A percentile compares a stretch with the other conserved stretches of the same genome.
These are phyloP conservation scores for Bergia puertoricense DNA, from an alignment of 92 coral and sea anemone species.

Conservation along the genomic window DNA sequence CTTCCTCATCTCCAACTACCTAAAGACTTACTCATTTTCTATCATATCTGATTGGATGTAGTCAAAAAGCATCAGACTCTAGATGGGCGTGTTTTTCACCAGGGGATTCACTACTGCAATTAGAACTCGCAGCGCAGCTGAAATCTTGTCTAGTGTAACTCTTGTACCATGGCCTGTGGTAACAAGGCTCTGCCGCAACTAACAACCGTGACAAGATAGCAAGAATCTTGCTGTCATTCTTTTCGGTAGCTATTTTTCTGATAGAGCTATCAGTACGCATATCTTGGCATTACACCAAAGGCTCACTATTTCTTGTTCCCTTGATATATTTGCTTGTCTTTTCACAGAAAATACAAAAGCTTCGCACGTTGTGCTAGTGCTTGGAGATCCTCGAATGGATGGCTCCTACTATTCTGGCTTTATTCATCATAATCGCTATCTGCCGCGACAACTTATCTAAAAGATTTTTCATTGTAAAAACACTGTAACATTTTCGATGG, in stretches of 20 bases:
- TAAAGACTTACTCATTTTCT: slow-evolving; percentile 25
- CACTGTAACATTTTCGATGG: slow-evolving; percentile 62
- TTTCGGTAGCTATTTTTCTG: slow-evolving; percentile 45
- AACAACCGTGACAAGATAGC: slow-evolving; percentile 57
- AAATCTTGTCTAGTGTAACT: slow-evolving; percentile 50
- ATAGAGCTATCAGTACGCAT: slow-evolving; percentile 45
- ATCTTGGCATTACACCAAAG: slow-evolving; percentile 55
- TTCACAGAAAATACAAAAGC: slow-evolving; percentile 59
- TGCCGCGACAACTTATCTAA: slow-evolving; percentile 51
- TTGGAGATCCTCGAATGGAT: slow-evolving; percentile 54
- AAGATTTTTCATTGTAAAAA: slow-evolving; percentile 63
- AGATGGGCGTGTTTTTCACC: slow-evolving; percentile 48
- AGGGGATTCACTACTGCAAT: slow-evolving; percentile 27
- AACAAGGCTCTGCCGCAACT: slow-evolving; percentile 64
- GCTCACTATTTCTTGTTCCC: slow-evolving; percentile 58
- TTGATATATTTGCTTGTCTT: slow-evolving; percentile 52
- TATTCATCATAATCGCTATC: slow-evolving; percentile 12
- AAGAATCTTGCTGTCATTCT: slow-evolving; percentile 49
- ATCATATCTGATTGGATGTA: slow-evolving; percentile 45
- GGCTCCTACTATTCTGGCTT: slow-evolving; percentile 28
- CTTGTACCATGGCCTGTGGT: slow-evolving; percentile 56
- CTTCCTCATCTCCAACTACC: slow-evolving; percentile 44
- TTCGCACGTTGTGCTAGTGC: slow-evolving; percentile 45
- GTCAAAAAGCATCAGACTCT: slow-evolving; percentile 57
- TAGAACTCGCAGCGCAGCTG: slow-evolving; percentile 27